Conservation (phyloP, 2,113 vertebrate species). For the Elgaria multicarinata region DNA sequence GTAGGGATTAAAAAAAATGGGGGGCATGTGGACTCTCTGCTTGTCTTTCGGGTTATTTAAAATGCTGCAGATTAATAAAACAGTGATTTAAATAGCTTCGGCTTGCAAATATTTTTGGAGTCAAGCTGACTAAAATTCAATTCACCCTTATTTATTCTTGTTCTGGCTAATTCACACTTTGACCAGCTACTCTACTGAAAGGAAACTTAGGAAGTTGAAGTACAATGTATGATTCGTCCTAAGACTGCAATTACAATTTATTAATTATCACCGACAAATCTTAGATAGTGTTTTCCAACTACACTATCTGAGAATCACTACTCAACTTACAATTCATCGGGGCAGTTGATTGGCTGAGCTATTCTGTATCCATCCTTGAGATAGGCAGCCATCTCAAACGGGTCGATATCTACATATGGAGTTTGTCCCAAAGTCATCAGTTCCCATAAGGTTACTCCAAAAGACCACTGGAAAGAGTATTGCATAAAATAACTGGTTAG, state of each 20-base stretch:
- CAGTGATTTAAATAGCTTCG: neutral
- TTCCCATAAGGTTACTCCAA: constrained; percentile 96
- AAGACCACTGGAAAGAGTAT: constrained; percentile 89
- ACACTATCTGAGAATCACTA: neutral
- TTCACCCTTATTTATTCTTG: neutral
- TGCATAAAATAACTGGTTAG: neutral
- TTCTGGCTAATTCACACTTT: neutral
- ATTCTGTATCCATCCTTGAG: constrained; percentile 98
- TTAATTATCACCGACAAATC: neutral
- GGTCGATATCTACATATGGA: constrained; percentile 97
- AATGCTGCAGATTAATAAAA: neutral
- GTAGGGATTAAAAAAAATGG: neutral
- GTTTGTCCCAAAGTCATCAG: constrained; percentile 99
- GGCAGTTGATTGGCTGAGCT: constrained; percentile 99
- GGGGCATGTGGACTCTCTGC: neutral
- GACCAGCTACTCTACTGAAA: neutral
- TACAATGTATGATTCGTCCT: neutral
- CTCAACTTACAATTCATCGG: constrained; percentile 93
- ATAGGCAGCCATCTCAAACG: constrained; percentile 98
- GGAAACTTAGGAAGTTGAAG: neutral
- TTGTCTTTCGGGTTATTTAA: neutral
- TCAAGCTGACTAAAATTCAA: neutral
- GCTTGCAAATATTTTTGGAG: neutral
- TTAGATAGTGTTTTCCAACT: neutral
- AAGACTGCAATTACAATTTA: neutral